Evolutionary conservation across 2,888 invertebrate species (phyloP), one percentile per base, ranked within the genome.

Genomic region (Drosophila atripex): DNA sequence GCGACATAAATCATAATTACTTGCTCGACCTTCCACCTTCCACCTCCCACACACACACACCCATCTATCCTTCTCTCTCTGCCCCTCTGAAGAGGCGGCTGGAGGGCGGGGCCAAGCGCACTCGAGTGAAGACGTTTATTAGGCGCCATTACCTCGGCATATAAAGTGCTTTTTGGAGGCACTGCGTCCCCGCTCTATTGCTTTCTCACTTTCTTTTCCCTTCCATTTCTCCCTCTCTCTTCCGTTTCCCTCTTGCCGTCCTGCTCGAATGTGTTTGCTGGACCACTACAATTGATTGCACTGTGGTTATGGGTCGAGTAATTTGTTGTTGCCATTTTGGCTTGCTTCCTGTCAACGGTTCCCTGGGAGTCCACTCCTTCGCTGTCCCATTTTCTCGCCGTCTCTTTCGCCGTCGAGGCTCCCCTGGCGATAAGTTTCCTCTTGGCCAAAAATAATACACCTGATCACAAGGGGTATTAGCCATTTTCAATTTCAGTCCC

Each of bases 101-200:
- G 2, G n/a, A 16, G 12, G 30, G 18, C 38, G 66, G 66, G n/a
- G 18, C 52, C 30, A 21, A 53, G 76, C 71, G 61, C 75, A 82
- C 82, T 82, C 76, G 64, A 79, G 65, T 79, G 79, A 79, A 79
- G 79, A 79, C 83, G 79, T 82, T 79, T 79, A 79, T 79, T 78
- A 82, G 78, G 79, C 79, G 80, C 71, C 83, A 79, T 79, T 79
- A 77, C 77, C 77, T 73, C 77, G 80, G 80, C 77, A 77, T 77
- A 80, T 80, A 77, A 77, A 77, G 77, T 77, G 77, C 80, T 74
- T 71, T 65, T 68, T 54, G 65, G 64, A 76, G 73, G 74, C 68
- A 59, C 51, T 49, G 38, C 51, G 49, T 61, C 52, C 50, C 21
- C 12, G n/a, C 30, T 45, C 41, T 53, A 32, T 60, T 25, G 39